A percentile compares a stretch with the other conserved stretches of the same genome.
Conservation (phyloP, 2,113 vertebrate species). For the Argyrosomus japonicus region DNA sequence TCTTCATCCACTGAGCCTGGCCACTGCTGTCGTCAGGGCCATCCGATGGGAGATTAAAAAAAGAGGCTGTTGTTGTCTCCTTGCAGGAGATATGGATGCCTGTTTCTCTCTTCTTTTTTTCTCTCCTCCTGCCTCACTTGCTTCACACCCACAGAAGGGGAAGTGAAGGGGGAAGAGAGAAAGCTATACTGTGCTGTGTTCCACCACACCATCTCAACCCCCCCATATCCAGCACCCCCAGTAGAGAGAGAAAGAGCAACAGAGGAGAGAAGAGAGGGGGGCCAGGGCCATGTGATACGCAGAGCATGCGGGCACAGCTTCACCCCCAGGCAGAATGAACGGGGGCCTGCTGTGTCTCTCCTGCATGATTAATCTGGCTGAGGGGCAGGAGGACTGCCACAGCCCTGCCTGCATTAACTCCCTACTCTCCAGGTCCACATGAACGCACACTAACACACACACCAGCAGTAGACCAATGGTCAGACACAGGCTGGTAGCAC, state of each 20-base stretch:
- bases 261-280: constrained; percentile 46
- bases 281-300: constrained; percentile 90
- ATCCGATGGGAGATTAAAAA: constrained; percentile 82
- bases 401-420: constrained; percentile 87
- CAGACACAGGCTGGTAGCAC: constrained; percentile 53
- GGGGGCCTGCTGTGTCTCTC: constrained; percentile 95
- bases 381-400: constrained; percentile 93
- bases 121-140: constrained; percentile 55
- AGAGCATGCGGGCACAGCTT: constrained; percentile 89
- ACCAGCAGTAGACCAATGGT: constrained; percentile 38
- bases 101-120: constrained; percentile 64
- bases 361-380: constrained; percentile 98
- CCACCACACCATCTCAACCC: constrained; percentile 65
- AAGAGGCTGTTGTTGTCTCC: constrained; percentile 80
- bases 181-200: constrained; percentile 72
- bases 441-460: constrained; percentile 46
- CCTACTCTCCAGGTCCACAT: constrained; percentile 77
- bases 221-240: constrained; percentile 67
- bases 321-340: constrained; percentile 92
- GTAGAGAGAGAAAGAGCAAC: constrained; percentile 64
- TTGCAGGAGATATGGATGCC: constrained; percentile 78
- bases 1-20: constrained; percentile 77
- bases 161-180: constrained; percentile 64
- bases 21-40: constrained; percentile 78
- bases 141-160: constrained; percentile 72